Percentiles rank a stretch among this genome's conserved stretches.
Evolutionary conservation across 2,888 invertebrate species (phyloP).

Genomic region (Ferrisia virgata): DNA sequence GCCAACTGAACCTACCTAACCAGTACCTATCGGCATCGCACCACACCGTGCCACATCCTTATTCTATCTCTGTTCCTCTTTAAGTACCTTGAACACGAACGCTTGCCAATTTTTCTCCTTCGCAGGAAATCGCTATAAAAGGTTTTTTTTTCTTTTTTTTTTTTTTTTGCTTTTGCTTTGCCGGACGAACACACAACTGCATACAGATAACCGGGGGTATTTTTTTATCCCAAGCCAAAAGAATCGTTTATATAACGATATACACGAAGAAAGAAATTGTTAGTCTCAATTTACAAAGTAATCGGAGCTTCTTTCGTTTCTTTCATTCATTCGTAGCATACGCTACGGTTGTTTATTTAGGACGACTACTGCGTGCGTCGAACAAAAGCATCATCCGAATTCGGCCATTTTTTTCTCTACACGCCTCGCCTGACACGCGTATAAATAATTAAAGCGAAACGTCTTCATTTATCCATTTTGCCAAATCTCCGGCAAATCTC

Average conservation of each 20-base stretch:
- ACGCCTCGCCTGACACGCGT: not conserved
- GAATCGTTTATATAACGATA: not conserved
- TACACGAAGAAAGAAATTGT: not conserved
- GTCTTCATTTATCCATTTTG: not conserved
- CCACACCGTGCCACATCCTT: too few relatives aligned
- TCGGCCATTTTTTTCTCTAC: not conserved
- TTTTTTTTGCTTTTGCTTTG: too few relatives aligned
- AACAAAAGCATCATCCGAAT: not conserved
- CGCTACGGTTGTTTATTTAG: not conserved
- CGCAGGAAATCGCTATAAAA: not conserved
- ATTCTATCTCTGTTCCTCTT: not conserved
- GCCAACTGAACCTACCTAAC: too few relatives aligned
- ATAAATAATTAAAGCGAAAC: not conserved
- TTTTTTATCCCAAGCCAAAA: not conserved
- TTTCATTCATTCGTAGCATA: not conserved
- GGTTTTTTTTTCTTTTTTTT: slow-evolving; percentile 9
- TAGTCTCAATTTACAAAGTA: not conserved
- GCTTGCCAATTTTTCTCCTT: not conserved
- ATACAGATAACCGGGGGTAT: not conserved
- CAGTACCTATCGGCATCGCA: too few relatives aligned
- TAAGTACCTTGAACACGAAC: not conserved
- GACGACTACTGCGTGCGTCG: not conserved
- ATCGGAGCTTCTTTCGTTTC: not conserved
- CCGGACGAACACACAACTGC: not conserved
- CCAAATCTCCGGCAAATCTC: not conserved